Evolutionary conservation across 2,113 vertebrate species (phyloP), one percentile per base, ranked within the genome.

Genomic region (Macaca nemestrina): DNA sequence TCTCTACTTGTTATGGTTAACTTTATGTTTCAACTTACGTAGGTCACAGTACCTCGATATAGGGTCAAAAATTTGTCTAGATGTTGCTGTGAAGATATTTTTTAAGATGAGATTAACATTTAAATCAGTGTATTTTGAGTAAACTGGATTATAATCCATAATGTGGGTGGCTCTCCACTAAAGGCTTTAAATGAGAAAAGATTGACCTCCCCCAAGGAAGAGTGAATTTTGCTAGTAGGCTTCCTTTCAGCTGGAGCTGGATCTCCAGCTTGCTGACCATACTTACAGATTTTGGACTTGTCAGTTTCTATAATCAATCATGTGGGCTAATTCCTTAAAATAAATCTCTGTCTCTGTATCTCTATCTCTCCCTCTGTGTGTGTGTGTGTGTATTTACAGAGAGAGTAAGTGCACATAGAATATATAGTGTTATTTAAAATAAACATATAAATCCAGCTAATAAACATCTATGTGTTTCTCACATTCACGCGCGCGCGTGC

Each of bases 91-190:
- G 5, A 72, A 92, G 14, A 59, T 43, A 61, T 85, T 12, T 89
- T 89, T 81, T 52, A 43, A 25, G 9, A 64, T n/a, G n/a, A 92
- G 25, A 88, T 79, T 38, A 43, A 61, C 27, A 52, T 75, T 95
- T 93, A 86, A 55, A 50, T 68, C 6, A 75, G 23, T 0, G 32
- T 1, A 43, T 84, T 86, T 59, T 48, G 27, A 82, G 20, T 61
- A 75, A 89, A 79, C 6, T 4, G 50, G 3, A 64, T 57, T 82
- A 72, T 1, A 17, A 38, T 70, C 25, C 2, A 57, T 70, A 57
- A 64, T 25, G 16, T 55, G 48, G 16, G 9, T 72, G 18, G n/a
- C 59, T 6, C 25, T 43, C 10, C 8, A 43, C 2, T 35, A 45
- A 84, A 84, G 13, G 23, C 3, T 61, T 95, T 59, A 78, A 70